phyloP scores from a whole-genome alignment of 2,888 invertebrate species.

The Orchestes rusci region DNA sequence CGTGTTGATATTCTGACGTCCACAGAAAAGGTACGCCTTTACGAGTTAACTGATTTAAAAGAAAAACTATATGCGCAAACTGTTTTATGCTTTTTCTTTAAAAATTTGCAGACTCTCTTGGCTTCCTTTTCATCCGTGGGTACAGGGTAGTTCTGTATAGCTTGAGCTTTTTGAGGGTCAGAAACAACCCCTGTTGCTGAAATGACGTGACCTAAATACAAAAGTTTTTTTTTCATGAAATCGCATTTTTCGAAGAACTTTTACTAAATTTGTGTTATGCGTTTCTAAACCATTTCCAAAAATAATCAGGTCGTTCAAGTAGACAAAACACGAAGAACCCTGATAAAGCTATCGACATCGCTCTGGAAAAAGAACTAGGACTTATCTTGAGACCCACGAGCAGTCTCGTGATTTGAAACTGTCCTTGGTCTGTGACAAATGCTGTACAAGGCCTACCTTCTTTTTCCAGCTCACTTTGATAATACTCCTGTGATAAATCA shows the following conservation, averaged over 20 bases:
- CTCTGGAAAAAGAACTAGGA: conserved; percentile 28
- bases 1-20: background rate
- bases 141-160: background rate
- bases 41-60: background rate
- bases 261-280: conserved; percentile 22
- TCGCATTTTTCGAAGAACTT: conserved; percentile 14
- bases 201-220: background rate
- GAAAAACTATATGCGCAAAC: background rate
- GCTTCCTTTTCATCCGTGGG: background rate
- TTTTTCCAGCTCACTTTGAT: conserved; percentile 28
- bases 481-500: conserved; percentile 28
- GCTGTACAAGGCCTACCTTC: conserved; percentile 25
- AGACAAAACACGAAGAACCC: conserved; percentile 23
- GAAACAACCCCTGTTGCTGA: background rate
- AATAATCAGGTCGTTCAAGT: conserved; percentile 23
- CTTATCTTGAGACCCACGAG: conserved; percentile 30
- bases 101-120: background rate
- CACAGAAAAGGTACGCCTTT: background rate
- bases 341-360: conserved; percentile 29
- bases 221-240: conserved; percentile 5
- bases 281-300: conserved; percentile 25
- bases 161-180: background rate
- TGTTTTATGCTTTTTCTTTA: background rate
- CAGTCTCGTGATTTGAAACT: conserved; percentile 30
- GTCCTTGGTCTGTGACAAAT: conserved; percentile 29